Evolutionary conservation across 2,113 vertebrate genomes (phyloP), one percentile per base, ranked within the genome.

Genomic region (Entelurus aequoreus): DNA sequence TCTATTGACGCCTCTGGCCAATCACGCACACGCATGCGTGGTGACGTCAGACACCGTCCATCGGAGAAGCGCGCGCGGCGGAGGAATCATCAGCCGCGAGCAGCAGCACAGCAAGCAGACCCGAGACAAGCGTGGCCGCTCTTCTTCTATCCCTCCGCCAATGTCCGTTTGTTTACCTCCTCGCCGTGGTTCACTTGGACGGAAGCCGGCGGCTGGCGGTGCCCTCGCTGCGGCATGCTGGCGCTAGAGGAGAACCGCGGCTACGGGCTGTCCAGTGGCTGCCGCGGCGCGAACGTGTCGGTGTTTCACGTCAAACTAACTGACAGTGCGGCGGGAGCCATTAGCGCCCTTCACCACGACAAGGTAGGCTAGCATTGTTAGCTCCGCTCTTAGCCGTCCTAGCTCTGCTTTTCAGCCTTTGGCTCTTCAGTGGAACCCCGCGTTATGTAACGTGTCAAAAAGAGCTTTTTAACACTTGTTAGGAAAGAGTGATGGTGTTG

Each of bases 221-320:
- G 48, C 6, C 6, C 19, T 28, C 9, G 48, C 14, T 54, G 70
- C 61, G 69, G 54, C 4, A 94, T 94, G 94, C 90, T 90, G 90
- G 86, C 80, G 79, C 89, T 95, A 75, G 86, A 88, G 89, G 92
- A 94, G 90, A 88, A 81, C 78, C 88, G 81, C 86, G 88, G 90
- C 77, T 95, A 94, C 82, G 94, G 92, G 74, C 86, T 96, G 87
- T 93, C 92, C 82, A 86, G 91, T 84, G 91, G 90, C 5, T 87
- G 88, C 71, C 87, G 73, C 68, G 81, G 89, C 68, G 87, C 82
- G 36, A 89, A 87, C 81, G 69, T 94, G 81, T 94, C 94, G 1
- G 92, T 95, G 71, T 91, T 94, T 76, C 93, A 95, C 69, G 93
- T 94, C 75, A 95, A 95, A 89, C 94, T 95, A 72, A 95, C 94